A percentile compares a stretch with the other conserved stretches of the same genome.
Conservation (phyloP, 2,888 invertebrate genomes). For the Endotricha flammealis region DNA sequence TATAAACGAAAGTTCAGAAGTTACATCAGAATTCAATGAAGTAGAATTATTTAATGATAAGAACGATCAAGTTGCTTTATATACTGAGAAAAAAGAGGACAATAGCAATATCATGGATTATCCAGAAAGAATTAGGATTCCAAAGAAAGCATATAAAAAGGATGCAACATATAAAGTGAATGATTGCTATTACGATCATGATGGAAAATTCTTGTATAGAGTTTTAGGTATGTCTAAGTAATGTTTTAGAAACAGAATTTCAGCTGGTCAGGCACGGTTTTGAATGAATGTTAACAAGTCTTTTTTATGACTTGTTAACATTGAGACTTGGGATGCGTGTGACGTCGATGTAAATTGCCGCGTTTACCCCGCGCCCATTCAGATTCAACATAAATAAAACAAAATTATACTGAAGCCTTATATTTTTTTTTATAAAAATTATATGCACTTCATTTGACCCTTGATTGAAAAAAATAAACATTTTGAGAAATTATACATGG, state of each 20-base stretch:
- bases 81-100: slow-evolving; percentile 33
- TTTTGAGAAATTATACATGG: no score
- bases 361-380: no score
- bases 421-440: slow-evolving; percentile 69
- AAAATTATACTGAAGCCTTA: slow-evolving; percentile 50
- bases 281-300: no score
- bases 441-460: slow-evolving; percentile 63
- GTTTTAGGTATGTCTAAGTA: slow-evolving; percentile 81
- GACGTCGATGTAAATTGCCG: no score
- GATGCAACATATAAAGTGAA: slow-evolving; percentile 85
- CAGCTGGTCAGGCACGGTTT: no score
- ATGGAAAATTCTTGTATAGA: slow-evolving; percentile 88
- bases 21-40: slow-evolving; percentile 32
- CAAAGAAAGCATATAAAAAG: slow-evolving; percentile 79
- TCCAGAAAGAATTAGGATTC: slow-evolving; percentile 83
- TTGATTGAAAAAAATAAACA: slow-evolving; percentile 52
- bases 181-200: slow-evolving; percentile 89
- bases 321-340: no score
- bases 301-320: no score
- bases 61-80: slow-evolving; percentile 30
- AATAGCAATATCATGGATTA: slow-evolving; percentile 51
- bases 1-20: slow-evolving; percentile 13
- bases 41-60: slow-evolving; percentile 34
- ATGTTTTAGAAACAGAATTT: no score
- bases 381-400: slow-evolving; percentile 66